Conservation (phyloP, 2,888 invertebrate genomes). For the Pseudoips prasinana region DNA sequence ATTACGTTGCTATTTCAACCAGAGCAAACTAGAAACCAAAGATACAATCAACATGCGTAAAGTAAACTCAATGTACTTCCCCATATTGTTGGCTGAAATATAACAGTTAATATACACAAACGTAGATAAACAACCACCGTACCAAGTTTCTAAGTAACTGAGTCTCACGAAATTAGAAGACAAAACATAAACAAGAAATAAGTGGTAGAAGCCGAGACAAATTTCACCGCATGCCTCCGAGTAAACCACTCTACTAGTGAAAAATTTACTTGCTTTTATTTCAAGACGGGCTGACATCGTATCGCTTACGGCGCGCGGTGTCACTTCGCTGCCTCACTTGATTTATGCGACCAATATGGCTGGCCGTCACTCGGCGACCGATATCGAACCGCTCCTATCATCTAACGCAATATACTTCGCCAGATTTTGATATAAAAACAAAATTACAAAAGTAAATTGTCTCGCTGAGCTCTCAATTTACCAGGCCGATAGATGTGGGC, state of each 20-base stretch:
- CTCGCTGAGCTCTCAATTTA: constrained; percentile 34
- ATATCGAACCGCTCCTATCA: constrained; percentile 70
- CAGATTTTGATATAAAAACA: constrained; percentile 35
- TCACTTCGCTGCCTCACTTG: constrained; percentile 72
- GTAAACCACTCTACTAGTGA: constrained; percentile 76
- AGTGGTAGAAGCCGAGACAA: constrained; percentile 54
- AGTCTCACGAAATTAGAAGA: constrained; percentile 34
- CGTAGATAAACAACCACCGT: constrained; percentile 22
- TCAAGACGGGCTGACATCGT: constrained; percentile 74
- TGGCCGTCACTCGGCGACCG: constrained; percentile 67
- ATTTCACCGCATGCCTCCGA: constrained; percentile 70
- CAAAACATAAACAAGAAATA: constrained; percentile 35
- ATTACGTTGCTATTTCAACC: too few species aligned
- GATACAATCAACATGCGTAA: too few species aligned
- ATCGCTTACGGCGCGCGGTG: constrained; percentile 75
- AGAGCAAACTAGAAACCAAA: too few species aligned
- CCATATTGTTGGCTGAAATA: constrained; percentile 14
- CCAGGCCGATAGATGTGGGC: constrained; percentile 27
- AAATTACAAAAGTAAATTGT: constrained; percentile 36
- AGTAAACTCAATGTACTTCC: too few species aligned
- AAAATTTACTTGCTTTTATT: constrained; percentile 75
- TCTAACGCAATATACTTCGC: constrained; percentile 48
- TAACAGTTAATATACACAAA: constrained; percentile 28
- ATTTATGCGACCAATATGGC: constrained; percentile 81
- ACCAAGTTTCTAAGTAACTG: constrained; percentile 29